phyloP scores from a whole-genome alignment of 2,888 invertebrate species.

The Clistopyga incitator region DNA sequence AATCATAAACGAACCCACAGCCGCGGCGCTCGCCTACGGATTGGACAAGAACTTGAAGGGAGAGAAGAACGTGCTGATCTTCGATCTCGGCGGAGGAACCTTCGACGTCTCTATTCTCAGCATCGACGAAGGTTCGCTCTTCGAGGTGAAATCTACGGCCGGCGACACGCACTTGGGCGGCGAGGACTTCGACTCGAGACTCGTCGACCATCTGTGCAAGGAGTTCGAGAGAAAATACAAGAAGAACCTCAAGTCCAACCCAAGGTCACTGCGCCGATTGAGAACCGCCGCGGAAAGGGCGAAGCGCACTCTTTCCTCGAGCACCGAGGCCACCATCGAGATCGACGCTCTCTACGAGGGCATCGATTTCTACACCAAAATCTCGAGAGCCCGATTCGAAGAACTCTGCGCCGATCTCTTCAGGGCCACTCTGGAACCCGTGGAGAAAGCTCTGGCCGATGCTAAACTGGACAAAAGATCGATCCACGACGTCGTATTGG shows the following conservation, averaged over 20 bases:
- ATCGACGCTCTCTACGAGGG: slow-evolving; percentile 92
- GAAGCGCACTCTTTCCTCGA: slow-evolving; percentile 91
- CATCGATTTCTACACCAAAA: slow-evolving; percentile 89
- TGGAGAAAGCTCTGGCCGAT: slow-evolving; percentile 91
- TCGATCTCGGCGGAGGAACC: slow-evolving; percentile 84
- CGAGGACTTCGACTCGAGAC: slow-evolving; percentile 86
- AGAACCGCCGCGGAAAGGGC: slow-evolving; percentile 92
- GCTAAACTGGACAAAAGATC: slow-evolving; percentile 91
- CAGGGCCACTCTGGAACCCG: slow-evolving; percentile 90
- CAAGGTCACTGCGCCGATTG: slow-evolving; percentile 89
- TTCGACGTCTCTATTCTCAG: slow-evolving; percentile 94
- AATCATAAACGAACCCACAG: slow-evolving; percentile 88
- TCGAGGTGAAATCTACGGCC: slow-evolving; percentile 92
- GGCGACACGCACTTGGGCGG: slow-evolving; percentile 93
- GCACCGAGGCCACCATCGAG: slow-evolving; percentile 91
- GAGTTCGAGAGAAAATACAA: slow-evolving; percentile 90
- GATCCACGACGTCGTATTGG: slow-evolving; percentile 92
- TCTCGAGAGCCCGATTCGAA: slow-evolving; percentile 91
- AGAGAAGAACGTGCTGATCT: slow-evolving; percentile 86
- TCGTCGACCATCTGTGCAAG: slow-evolving; percentile 88
- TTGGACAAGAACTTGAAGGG: slow-evolving; percentile 88
- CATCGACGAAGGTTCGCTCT: slow-evolving; percentile 90
- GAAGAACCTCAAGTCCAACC: slow-evolving; percentile 88
- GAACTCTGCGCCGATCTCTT: slow-evolving; percentile 90
- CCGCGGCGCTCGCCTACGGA: slow-evolving; percentile 89